Percentiles rank a stretch among this genome's conserved stretches.
Evolutionary conservation across 2,797 vertebrate species (phyloP).

Genomic region (Ara ararauna): DNA sequence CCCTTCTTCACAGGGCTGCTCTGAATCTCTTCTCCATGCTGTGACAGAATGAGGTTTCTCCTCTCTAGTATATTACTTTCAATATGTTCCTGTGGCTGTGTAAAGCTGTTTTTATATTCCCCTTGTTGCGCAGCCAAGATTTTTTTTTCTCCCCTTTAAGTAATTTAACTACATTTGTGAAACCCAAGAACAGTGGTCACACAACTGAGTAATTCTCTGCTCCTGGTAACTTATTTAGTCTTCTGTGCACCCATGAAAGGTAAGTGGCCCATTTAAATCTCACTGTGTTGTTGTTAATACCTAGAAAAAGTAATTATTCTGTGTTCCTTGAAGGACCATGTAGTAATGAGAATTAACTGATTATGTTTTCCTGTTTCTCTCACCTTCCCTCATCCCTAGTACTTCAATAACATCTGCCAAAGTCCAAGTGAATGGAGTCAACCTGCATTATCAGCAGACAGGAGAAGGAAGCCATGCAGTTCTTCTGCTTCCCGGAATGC

Average conservation of each 20-base stretch:
- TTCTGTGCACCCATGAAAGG: neutral
- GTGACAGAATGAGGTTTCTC: slow-evolving; percentile 5
- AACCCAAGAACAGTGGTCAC: neutral
- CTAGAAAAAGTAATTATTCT: neutral
- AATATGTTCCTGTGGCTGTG: neutral
- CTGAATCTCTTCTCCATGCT: neutral
- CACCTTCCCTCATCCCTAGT: slow-evolving; percentile 59
- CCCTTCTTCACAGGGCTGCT: neutral
- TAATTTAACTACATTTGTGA: neutral
- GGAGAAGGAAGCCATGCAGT: slow-evolving; percentile 85
- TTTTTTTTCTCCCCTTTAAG: neutral
- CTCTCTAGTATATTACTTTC: neutral
- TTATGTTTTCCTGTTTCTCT: slow-evolving; percentile 28
- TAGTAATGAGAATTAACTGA: neutral
- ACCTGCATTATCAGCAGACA: slow-evolving; percentile 85
- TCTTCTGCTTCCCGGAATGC: slow-evolving; percentile 89
- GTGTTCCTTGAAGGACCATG: neutral
- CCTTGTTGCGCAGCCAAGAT: neutral
- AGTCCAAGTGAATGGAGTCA: slow-evolving; percentile 84
- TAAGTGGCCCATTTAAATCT: neutral
- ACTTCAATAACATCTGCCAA: slow-evolving; percentile 78
- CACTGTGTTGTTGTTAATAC: neutral
- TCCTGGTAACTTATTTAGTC: neutral
- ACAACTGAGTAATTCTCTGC: neutral
- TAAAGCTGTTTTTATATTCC: neutral